phyloP scores from a whole-genome alignment of 2,113 vertebrate genomes.

The Alethe diademata region DNA sequence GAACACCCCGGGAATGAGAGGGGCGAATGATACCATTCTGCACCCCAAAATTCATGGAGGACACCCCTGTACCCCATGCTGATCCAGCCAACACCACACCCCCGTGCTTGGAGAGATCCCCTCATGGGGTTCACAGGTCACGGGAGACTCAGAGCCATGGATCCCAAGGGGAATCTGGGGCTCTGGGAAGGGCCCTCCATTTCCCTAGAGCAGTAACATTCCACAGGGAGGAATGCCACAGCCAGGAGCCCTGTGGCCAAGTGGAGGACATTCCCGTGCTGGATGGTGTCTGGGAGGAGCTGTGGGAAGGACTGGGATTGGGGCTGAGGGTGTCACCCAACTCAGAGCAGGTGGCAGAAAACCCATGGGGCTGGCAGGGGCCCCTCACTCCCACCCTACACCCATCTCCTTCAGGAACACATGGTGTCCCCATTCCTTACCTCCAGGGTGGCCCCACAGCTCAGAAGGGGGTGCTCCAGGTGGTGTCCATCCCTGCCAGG shows the following conservation, averaged over 20 bases:
- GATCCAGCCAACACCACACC: fast-evolving
- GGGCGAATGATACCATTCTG: fast-evolving
- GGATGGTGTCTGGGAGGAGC: background rate
- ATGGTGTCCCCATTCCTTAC: background rate
- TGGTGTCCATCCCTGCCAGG: background rate
- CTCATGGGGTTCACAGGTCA: fast-evolving
- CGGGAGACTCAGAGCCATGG: background rate
- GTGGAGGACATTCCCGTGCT: background rate
- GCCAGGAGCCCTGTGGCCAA: background rate
- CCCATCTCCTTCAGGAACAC: too few relatives aligned
- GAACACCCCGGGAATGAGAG: background rate
- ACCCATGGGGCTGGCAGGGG: fast-evolving
- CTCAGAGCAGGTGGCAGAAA: fast-evolving
- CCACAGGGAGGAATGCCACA: background rate
- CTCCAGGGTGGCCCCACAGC: background rate
- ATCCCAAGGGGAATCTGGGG: background rate
- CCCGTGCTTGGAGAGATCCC: background rate
- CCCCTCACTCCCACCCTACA: background rate
- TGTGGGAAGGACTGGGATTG: fast-evolving
- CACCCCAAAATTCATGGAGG: background rate
- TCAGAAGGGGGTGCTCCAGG: background rate
- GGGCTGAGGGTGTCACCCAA: background rate
- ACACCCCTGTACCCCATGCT: background rate
- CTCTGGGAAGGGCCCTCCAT: fast-evolving
- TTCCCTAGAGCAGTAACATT: constrained; percentile 9